These are phyloP conservation scores for Tenualosa thibaudeaui DNA, from an alignment of 2,797 vertebrate genomes.

Conservation along the genomic window DNA sequence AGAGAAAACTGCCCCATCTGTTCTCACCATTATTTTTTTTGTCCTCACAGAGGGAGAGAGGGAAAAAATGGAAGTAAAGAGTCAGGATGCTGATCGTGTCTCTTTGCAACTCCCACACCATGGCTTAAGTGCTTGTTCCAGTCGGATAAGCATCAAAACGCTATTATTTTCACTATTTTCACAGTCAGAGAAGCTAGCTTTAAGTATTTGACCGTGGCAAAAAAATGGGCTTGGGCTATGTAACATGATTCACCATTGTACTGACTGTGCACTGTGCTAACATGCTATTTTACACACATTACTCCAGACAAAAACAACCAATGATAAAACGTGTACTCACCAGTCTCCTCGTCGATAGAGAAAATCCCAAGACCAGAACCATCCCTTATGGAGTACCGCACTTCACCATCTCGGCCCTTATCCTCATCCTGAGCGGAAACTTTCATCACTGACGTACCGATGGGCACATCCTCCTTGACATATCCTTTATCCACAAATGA, in stretches of 20 bases:
- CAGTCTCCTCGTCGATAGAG: constrained; percentile 91
- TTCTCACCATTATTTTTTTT: constrained; percentile 58
- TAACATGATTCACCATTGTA: not conserved
- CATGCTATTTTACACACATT: not conserved
- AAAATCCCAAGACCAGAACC: constrained; percentile 95
- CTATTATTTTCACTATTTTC: not conserved
- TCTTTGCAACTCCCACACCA: constrained; percentile 28
- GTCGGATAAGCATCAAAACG: not conserved
- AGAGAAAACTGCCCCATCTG: constrained; percentile 63
- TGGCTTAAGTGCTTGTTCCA: not conserved
- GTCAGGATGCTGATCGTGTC: constrained; percentile 52
- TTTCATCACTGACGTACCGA: constrained; percentile 89
- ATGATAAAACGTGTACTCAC: constrained; percentile 71
- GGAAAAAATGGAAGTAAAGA: constrained; percentile 50
- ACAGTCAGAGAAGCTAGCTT: not conserved
- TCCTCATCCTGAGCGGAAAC: constrained; percentile 92
- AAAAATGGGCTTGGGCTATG: not conserved
- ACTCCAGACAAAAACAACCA: not conserved
- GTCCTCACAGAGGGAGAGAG: constrained; percentile 52
- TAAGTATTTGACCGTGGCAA: not conserved
- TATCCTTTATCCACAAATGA: constrained; percentile 89
- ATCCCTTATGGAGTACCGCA: constrained; percentile 92
- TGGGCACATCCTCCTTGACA: constrained; percentile 87
- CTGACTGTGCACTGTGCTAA: too few relatives aligned
- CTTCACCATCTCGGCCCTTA: constrained; percentile 85